These are phyloP conservation scores for Odontothrips loti DNA, from an alignment of 2,888 invertebrate species.

Conservation along the genomic window DNA sequence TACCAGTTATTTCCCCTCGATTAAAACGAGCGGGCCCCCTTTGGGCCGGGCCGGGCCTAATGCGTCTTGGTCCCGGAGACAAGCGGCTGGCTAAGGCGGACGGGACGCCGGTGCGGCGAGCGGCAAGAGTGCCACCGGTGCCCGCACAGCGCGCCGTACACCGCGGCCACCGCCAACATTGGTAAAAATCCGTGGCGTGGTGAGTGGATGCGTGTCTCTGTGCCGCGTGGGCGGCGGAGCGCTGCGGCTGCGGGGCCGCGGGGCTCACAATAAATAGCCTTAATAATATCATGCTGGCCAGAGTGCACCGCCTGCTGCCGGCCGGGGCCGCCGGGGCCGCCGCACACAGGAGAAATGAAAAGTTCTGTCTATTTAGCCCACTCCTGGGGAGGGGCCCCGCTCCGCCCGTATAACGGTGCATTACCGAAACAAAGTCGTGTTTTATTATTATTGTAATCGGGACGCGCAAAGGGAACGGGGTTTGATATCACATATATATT, in stretches of 20 bases:
- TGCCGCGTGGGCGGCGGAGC: not conserved
- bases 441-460: no score
- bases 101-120: not conserved
- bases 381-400: not conserved
- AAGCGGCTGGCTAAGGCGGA: not conserved
- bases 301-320: no score
- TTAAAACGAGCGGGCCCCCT: no score
- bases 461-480: no score
- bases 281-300: not conserved
- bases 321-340: no score
- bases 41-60: no score
- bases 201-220: no score
- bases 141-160: not conserved
- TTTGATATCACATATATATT: no score
- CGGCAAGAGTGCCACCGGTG: not conserved
- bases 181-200: no score
- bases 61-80: not conserved
- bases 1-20: not conserved
- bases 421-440: no score
- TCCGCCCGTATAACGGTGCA: not conserved
- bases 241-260: not conserved
- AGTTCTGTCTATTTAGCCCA: no score
- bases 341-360: no score
- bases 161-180: not conserved
- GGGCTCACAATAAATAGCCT: slow-evolving; percentile 5